These are phyloP conservation scores for Caenorhabditis sulstoni DNA, from an alignment of 2,888 invertebrate genomes.

Conservation along the genomic window DNA sequence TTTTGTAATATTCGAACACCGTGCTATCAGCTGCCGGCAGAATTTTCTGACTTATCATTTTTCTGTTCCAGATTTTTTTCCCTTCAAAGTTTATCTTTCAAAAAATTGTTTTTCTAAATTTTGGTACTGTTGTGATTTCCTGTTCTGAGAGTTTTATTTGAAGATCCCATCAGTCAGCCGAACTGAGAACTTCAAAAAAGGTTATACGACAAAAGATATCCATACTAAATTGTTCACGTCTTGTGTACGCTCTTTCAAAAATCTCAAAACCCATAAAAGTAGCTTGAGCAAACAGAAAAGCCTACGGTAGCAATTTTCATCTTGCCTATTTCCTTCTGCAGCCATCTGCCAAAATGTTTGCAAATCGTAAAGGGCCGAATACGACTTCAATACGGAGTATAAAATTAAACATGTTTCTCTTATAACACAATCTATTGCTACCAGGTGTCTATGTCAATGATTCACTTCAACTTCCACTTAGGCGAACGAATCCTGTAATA, in stretches of 20 bases:
- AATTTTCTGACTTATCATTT: too few relatives aligned
- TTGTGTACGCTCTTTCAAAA: too few relatives aligned
- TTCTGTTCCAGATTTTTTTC: too few relatives aligned
- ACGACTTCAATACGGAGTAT: background rate
- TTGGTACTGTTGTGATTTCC: too few relatives aligned
- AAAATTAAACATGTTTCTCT: background rate
- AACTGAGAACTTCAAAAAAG: too few relatives aligned
- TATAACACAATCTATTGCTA: background rate
- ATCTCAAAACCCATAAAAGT: background rate
- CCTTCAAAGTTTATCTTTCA: too few relatives aligned
- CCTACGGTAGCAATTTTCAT: slow-evolving; percentile 38
- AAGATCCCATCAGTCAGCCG: too few relatives aligned
- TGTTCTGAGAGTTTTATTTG: too few relatives aligned
- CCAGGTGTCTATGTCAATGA: slow-evolving; percentile 43
- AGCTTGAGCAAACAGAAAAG: slow-evolving; percentile 36
- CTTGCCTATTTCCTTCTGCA: background rate
- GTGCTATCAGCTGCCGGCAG: background rate
- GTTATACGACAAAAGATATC: too few relatives aligned
- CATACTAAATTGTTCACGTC: too few relatives aligned
- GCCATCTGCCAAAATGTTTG: slow-evolving; percentile 47
- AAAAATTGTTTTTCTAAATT: too few relatives aligned
- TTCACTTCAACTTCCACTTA: slow-evolving; percentile 33
- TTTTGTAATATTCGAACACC: slow-evolving; percentile 3
- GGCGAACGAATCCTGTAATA: slow-evolving; percentile 24
- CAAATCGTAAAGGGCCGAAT: slow-evolving; percentile 42